phyloP scores from a whole-genome alignment of 2,113 vertebrate genomes.

The Hyperopisus bebe region DNA sequence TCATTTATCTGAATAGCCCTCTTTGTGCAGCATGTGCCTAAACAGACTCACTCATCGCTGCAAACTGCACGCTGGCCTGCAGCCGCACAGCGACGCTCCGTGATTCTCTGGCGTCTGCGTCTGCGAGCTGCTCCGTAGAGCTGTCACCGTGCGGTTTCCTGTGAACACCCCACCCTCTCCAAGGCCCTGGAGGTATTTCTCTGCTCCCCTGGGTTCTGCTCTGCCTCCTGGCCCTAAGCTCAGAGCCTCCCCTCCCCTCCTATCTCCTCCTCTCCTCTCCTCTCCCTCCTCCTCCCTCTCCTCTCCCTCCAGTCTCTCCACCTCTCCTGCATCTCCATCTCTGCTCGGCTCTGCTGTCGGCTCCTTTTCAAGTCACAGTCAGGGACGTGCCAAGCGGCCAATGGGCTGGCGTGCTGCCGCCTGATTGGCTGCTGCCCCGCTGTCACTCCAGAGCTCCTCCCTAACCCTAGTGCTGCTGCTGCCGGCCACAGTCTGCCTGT shows the following conservation, averaged over 20 bases:
- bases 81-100: not conserved
- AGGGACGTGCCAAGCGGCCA: not conserved
- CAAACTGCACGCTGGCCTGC: not conserved
- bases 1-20: not conserved
- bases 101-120: not conserved
- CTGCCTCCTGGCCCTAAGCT: not conserved
- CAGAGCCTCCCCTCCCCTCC: not conserved
- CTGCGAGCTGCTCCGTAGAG: not conserved
- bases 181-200: not conserved
- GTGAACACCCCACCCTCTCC: no score
- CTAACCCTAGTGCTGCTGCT: not conserved
- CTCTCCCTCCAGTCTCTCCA: not conserved
- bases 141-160: not conserved
- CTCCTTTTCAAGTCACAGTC: not conserved
- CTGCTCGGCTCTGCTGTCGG: not conserved
- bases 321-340: constrained; percentile 2
- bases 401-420: not conserved
- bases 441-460: not conserved
- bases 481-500: not conserved
- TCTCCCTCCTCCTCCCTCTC: not conserved
- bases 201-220: not conserved
- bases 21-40: not conserved
- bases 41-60: not conserved
- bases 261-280: not conserved
- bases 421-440: constrained; percentile 9